Evolutionary conservation across 2,888 invertebrate species (phyloP), one percentile per base, ranked within the genome.

Genomic region (Megalurothrips usitatus): DNA sequence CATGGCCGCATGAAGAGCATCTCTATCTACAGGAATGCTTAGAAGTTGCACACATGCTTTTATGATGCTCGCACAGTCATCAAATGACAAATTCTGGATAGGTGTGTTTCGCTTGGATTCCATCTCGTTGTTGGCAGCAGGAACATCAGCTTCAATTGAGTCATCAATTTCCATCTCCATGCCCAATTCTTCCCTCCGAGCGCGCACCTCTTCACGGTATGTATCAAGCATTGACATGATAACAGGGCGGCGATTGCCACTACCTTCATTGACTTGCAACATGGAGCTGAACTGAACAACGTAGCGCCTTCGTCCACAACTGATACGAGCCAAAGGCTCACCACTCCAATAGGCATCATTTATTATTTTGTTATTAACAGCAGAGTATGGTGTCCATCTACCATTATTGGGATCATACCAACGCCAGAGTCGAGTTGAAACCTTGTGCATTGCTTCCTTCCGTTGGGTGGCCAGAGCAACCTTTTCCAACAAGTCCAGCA

Each of bases 331-430:
- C 82, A 90, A 91, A 34, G 90, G 89, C 83, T 94, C 93, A 0
- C 93, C 93, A 52, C 90, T 89, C 88, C 92, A 91, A 85, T 94
- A 95, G 0, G 94, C 94, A 84, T 93, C 93, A 84, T 94, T 94
- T 80, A 95, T 94, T 1, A 92, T 87, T 84, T 92, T 91, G 86
- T 94, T 95, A 85, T 94, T 94, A 11, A 89, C 87, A 8, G 90
- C 88, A 0, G 92, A 92, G 86, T 95, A 95, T 26, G 91, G 88
- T 82, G 92, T 92, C 95, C 95, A 96, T 85, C 92, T 92, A 6
- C 94, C 94, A 17, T 92, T 91, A n/a, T 92, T 91, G 80, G 94
- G 90, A 86, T 96, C 95, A 86, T 93, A 95, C 94, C 94, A 95
- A 84, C 94, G 93, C 95, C 95, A 95, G 3, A 88, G 86, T 79